phyloP scores from a whole-genome alignment of 2,888 invertebrate species.

The Yponomeuta evonymella region DNA sequence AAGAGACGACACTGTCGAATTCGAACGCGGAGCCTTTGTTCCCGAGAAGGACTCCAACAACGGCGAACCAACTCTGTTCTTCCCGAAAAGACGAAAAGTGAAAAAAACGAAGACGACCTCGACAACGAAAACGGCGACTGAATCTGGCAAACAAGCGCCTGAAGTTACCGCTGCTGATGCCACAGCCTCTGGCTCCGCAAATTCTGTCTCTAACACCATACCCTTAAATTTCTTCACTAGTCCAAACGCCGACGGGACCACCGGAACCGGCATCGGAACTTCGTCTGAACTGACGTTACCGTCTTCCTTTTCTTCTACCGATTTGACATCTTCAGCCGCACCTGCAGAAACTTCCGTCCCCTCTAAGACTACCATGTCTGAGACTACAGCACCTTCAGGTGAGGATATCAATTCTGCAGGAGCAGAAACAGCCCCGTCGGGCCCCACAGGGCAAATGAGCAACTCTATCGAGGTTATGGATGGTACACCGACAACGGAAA shows the following conservation, averaged over 20 bases:
- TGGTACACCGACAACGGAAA: neutral
- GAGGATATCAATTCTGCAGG: neutral
- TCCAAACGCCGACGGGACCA: neutral
- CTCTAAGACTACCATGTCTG: no score
- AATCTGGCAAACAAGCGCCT: neutral
- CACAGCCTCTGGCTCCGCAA: neutral
- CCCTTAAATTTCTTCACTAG: neutral
- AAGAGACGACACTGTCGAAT: conserved; percentile 23
- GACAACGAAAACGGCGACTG: conserved; percentile 22
- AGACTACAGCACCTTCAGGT: neutral
- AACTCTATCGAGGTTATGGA: neutral
- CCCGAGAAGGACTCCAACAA: conserved; percentile 42
- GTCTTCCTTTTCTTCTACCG: conserved; percentile 18
- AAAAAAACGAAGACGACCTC: conserved; percentile 28
- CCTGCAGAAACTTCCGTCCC: neutral
- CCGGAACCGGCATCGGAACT: neutral
- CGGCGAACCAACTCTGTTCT: conserved; percentile 55
- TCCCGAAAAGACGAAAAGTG: conserved; percentile 47
- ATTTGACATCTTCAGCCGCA: neutral
- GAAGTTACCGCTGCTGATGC: neutral
- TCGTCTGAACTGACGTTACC: conserved; percentile 21
- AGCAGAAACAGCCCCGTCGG: neutral
- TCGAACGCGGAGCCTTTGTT: conserved; percentile 51
- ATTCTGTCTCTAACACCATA: neutral
- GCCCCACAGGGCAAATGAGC: neutral